Evolutionary conservation across 2,113 vertebrate genomes (phyloP).

Genomic region (Apteryx mantelli): DNA sequence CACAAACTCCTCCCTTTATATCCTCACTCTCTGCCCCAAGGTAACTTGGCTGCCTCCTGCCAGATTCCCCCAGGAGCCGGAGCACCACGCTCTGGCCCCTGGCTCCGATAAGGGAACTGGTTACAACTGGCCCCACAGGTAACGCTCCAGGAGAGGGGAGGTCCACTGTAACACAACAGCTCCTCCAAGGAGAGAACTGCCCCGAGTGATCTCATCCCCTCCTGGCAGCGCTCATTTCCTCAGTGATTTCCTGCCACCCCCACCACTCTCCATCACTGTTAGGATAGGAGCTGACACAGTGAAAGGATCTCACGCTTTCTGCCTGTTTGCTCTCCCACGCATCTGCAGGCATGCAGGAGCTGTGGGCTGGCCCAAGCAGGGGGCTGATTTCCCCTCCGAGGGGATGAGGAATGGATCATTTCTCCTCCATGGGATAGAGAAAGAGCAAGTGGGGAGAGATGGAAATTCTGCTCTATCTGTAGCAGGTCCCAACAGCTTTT

Average conservation of each 20-base stretch:
- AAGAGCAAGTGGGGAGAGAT: background rate
- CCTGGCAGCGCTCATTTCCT: background rate
- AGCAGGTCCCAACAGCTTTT: background rate
- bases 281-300: background rate
- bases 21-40: background rate
- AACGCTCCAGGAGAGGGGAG: background rate
- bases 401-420: background rate
- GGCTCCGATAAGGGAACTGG: background rate
- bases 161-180: background rate
- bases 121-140: background rate
- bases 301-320: background rate
- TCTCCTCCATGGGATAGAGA: background rate
- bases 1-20: background rate
- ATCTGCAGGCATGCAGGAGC: background rate
- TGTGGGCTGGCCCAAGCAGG: background rate
- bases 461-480: background rate
- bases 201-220: background rate
- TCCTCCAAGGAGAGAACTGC: background rate
- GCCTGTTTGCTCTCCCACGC: background rate
- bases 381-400: background rate
- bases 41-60: slow-evolving; percentile 1
- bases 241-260: background rate
- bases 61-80: background rate
- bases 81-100: background rate
- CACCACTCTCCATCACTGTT: background rate